Evolutionary conservation across 2,113 vertebrate species (phyloP).

Genomic region (Antennarius striatus): DNA sequence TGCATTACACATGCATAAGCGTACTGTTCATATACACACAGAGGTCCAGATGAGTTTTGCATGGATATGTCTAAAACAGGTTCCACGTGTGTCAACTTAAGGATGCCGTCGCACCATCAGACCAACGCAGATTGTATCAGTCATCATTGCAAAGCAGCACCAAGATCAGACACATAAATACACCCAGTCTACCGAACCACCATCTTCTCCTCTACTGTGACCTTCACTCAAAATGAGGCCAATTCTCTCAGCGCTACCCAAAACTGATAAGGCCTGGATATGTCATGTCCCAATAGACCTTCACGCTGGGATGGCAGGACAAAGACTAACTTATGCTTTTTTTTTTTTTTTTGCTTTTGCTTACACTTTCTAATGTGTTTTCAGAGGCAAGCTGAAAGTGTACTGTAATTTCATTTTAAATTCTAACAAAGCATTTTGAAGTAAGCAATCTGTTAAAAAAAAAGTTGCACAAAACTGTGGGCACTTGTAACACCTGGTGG

Average conservation of each 20-base stretch:
- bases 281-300: neutral
- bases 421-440: conserved; percentile 16
- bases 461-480: neutral
- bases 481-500: conserved; percentile 6
- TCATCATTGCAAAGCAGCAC: conserved; percentile 40
- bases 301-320: neutral
- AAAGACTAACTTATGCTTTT: neutral
- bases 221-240: conserved; percentile 70
- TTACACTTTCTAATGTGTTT: neutral
- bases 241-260: conserved; percentile 45
- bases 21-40: too few species aligned
- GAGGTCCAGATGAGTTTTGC: too few species aligned
- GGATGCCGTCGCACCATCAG: conserved; percentile 13
- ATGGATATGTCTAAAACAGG: too few species aligned
- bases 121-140: conserved; percentile 67
- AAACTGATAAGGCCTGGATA: conserved; percentile 42
- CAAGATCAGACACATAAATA: conserved; percentile 54
- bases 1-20: too few species aligned
- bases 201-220: conserved; percentile 57
- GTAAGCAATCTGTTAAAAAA: conserved; percentile 8
- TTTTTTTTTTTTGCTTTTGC: too few species aligned
- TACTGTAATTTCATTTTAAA: conserved; percentile 14
- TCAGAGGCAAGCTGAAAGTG: conserved; percentile 7
- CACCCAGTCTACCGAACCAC: conserved; percentile 53
- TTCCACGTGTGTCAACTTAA: too few species aligned